Conservation (phyloP, 2,888 invertebrate genomes). For the Scaptomyza tumidula region DNA sequence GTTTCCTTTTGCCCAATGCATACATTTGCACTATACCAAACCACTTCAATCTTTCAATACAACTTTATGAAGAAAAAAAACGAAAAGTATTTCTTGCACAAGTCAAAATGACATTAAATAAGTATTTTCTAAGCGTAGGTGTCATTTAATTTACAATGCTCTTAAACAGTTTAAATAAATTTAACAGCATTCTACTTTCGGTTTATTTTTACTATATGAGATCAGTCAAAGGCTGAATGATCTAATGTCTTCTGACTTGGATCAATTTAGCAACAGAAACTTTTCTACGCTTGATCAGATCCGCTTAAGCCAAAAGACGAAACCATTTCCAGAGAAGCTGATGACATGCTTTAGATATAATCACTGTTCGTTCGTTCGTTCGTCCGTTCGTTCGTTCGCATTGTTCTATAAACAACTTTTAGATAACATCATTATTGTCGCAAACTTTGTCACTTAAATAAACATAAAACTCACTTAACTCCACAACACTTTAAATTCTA, state of each 20-base stretch:
- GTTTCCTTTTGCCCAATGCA: too few relatives aligned
- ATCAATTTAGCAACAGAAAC: constrained; percentile 11
- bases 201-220: neutral
- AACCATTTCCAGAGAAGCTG: neutral
- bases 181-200: neutral
- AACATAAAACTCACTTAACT: constrained; percentile 61
- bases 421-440: constrained; percentile 3
- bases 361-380: constrained; percentile 4
- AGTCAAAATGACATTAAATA: neutral
- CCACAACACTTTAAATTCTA: constrained; percentile 28
- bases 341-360: constrained; percentile 52
- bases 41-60: too few relatives aligned
- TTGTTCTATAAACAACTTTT: constrained; percentile 36
- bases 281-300: neutral
- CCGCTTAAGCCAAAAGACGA: neutral
- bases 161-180: neutral
- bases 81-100: too few relatives aligned
- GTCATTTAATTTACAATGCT: constrained; percentile 10
- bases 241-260: constrained; percentile 19
- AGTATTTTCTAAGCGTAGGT: constrained; percentile 3
- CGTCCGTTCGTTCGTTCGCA: too few relatives aligned
- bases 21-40: too few relatives aligned
- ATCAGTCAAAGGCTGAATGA: constrained; percentile 2
- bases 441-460: constrained; percentile 61
- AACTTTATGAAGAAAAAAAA: too few relatives aligned